Conservation (phyloP, 2,888 invertebrate genomes). For the Chrysodeixis includens region DNA sequence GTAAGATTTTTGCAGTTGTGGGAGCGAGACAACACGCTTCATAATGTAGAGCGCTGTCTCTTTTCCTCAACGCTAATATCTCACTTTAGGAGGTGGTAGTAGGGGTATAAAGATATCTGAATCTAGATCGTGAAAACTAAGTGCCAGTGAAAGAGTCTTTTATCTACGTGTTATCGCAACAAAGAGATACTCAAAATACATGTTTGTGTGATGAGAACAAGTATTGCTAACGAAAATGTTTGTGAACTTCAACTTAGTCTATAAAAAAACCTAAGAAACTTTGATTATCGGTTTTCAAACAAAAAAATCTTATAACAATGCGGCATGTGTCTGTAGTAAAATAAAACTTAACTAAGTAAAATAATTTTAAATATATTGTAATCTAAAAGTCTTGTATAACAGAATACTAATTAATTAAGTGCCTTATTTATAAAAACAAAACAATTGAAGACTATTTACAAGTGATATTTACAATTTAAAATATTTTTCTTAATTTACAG, state of each 20-base stretch:
- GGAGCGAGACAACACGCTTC: too few relatives aligned
- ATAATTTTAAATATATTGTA: neutral
- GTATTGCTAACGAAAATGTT: neutral
- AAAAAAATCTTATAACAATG: neutral
- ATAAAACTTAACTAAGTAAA: neutral
- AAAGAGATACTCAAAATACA: neutral
- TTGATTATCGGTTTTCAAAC: neutral
- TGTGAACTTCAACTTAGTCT: neutral
- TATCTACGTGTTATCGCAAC: neutral
- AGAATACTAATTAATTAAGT: constrained; percentile 1
- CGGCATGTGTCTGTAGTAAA: neutral
- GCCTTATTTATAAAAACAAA: constrained; percentile 26
- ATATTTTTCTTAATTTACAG: constrained; percentile 15
- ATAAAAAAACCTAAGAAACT: neutral
- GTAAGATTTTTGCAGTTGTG: too few relatives aligned
- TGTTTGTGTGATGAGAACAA: neutral
- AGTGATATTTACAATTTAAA: constrained; percentile 40
- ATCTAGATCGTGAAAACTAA: constrained; percentile 1
- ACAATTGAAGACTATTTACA: constrained; percentile 43
- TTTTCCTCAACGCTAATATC: too few relatives aligned
- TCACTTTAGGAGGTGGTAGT: too few relatives aligned
- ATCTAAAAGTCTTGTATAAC: neutral
- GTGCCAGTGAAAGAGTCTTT: neutral
- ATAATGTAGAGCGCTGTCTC: too few relatives aligned
- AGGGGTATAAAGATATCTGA: neutral